These are phyloP conservation scores for Zelleria hepariella DNA, from an alignment of 2,888 invertebrate species.

Conservation along the genomic window DNA sequence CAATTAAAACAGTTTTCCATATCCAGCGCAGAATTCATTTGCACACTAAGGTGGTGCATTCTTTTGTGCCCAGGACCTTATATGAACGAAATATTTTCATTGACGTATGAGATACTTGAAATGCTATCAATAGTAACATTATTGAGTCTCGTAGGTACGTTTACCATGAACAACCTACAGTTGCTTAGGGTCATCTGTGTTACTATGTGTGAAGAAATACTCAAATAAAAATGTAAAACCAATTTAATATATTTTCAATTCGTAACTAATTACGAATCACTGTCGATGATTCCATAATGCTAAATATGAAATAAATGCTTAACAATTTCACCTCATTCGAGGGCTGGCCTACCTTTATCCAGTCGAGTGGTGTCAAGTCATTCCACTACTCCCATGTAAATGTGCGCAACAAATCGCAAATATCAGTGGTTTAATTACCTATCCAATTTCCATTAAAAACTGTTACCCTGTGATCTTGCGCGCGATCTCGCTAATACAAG, in stretches of 20 bases:
- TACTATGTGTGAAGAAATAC: too few relatives aligned
- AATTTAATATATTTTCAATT: too few relatives aligned
- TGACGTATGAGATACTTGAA: background rate
- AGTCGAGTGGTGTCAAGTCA: background rate
- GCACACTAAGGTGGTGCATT: background rate
- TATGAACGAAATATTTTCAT: background rate
- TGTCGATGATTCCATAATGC: too few relatives aligned
- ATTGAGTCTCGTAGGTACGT: background rate
- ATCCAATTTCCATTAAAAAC: conserved; percentile 8
- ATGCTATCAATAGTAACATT: background rate
- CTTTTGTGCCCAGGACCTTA: background rate
- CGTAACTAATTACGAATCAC: too few relatives aligned
- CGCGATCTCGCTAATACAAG: conserved; percentile 44
- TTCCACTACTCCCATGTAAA: conserved; percentile 1
- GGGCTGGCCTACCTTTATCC: background rate
- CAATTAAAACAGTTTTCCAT: background rate
- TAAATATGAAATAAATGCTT: too few relatives aligned
- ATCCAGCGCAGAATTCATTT: background rate
- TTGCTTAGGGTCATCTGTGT: too few relatives aligned
- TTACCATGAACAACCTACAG: background rate
- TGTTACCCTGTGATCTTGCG: conserved; percentile 5
- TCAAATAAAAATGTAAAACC: too few relatives aligned
- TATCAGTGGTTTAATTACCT: conserved; percentile 6
- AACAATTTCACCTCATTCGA: too few relatives aligned
- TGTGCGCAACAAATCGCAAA: conserved; percentile 2